These are phyloP conservation scores for Drosophila melanosoma DNA, from an alignment of 2,888 invertebrate species.

Conservation along the genomic window DNA sequence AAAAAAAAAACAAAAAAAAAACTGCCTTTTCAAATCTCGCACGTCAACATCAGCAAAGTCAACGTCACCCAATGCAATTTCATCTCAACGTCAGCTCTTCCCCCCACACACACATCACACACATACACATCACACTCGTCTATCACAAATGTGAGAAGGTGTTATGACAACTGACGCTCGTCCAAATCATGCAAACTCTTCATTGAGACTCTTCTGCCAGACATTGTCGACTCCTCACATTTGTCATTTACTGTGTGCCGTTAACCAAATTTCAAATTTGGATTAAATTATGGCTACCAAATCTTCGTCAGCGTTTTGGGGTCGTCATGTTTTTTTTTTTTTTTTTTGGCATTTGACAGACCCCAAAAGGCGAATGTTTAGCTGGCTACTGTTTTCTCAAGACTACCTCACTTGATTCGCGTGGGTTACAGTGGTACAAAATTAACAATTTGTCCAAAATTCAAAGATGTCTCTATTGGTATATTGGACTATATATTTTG, in stretches of 20 bases:
- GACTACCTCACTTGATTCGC: constrained; percentile 44
- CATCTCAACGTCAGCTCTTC: constrained; percentile 14
- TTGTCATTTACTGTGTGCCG: constrained; percentile 13
- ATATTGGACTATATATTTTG: not conserved
- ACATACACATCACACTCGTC: constrained; percentile 11
- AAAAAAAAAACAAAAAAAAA: constrained; percentile 1
- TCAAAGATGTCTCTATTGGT: not conserved
- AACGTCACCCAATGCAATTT: constrained; percentile 43
- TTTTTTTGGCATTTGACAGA: constrained; percentile 58
- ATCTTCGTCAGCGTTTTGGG: not conserved
- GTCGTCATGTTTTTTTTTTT: constrained; percentile 64
- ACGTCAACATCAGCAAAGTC: constrained; percentile 25
- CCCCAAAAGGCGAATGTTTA: constrained; percentile 33
- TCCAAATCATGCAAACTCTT: constrained; percentile 52
- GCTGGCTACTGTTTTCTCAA: constrained; percentile 58
- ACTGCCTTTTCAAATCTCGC: constrained; percentile 4
- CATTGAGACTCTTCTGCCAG: constrained; percentile 8
- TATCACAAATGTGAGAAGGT: constrained; percentile 29
- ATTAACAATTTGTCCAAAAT: not conserved
- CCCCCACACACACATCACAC: not conserved
- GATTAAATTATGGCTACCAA: constrained; percentile 53
- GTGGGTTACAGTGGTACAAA: constrained; percentile 38
- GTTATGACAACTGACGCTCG: constrained; percentile 72
- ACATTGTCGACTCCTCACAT: constrained; percentile 2
- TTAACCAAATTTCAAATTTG: constrained; percentile 49